Evolutionary conservation across 2,888 invertebrate species (phyloP), one percentile per base, ranked within the genome.

Genomic region (Rhyacophila evoluta): DNA sequence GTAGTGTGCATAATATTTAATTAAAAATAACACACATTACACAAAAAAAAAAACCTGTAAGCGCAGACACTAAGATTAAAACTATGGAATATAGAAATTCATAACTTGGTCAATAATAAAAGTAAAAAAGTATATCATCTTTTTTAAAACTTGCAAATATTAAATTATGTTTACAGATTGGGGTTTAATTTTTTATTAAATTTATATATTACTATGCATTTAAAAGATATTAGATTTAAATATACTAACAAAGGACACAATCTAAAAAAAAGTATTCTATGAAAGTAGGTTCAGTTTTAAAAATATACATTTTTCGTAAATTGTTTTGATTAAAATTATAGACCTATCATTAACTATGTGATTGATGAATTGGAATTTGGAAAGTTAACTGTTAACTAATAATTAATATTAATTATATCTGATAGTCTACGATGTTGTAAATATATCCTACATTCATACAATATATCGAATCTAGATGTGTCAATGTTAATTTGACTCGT

Each of bases 51-150:
- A 55, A 55, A 55, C 55, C 25, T 25, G 25, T 8, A 55, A 55
- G 55, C 55, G 19, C 55, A 55, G 55, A 55, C 19, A 55, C 55
- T 55, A 55, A 55, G 55, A 55, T 19, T 55, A 55, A 25, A 55
- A 19, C 55, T 55, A 55, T 55, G 25, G 55, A 55, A 4, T 55
- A 19, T 55, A 8, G 25, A 55, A 55, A 55, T 55, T 55, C 15
- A 55, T 55, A 25, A 55, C 55, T 55, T 55, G 55, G 19, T 55
- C 55, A 55, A 55, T 19, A 8, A 55, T 19, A 55, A 55, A 55
- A 55, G 12, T 55, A 55, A 55, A 55, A 41, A 55, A 55, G 55
- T 55, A 55, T 55, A 55, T 19, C 55, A 55, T 55, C 29, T 55
- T 55, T 25, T 55, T 55, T 6, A 19, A 55, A 15, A 19, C 55